phyloP scores from a whole-genome alignment of 1,140 invertebrate genomes.

The Forficula auricularia region DNA sequence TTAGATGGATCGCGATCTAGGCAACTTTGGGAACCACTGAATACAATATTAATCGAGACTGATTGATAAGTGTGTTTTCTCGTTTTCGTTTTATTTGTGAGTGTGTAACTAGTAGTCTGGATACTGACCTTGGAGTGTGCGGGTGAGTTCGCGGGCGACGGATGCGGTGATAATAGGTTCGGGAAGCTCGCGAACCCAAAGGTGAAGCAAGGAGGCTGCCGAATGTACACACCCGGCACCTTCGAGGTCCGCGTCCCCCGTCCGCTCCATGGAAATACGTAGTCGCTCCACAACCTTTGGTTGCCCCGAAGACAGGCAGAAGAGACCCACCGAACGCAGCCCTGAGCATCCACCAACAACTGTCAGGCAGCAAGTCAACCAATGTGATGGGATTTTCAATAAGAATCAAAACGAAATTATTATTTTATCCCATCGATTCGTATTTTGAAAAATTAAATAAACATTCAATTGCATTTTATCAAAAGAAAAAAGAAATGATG shows the following conservation, averaged over 20 bases:
- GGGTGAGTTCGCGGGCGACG: slow-evolving; percentile 25
- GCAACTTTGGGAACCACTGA: no score
- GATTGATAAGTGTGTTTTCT: no score
- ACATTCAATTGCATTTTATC: slow-evolving; percentile 28
- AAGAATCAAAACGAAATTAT: not conserved
- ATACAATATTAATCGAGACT: no score
- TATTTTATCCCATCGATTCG: slow-evolving; percentile 27
- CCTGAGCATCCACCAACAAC: no score
- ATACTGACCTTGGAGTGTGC: slow-evolving; percentile 24
- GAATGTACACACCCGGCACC: slow-evolving; percentile 26
- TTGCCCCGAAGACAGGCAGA: slow-evolving; percentile 26
- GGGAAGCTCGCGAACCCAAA: slow-evolving; percentile 32
- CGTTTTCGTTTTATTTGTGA: no score
- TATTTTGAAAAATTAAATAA: slow-evolving; percentile 27
- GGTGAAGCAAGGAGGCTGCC: slow-evolving; percentile 28
- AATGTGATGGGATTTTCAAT: slow-evolving; percentile 2
- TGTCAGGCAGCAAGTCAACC: not conserved
- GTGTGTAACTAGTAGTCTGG: no score
- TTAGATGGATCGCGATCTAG: no score
- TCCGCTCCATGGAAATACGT: slow-evolving; percentile 27
- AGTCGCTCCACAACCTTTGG: slow-evolving; percentile 27
- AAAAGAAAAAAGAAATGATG: no score
- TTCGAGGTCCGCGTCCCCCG: slow-evolving; percentile 31
- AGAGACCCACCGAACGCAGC: slow-evolving; percentile 26
- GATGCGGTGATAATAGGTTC: slow-evolving; percentile 27